These are phyloP conservation scores for Poecilia latipinna DNA, from an alignment of 2,113 vertebrate genomes.

Conservation along the genomic window DNA sequence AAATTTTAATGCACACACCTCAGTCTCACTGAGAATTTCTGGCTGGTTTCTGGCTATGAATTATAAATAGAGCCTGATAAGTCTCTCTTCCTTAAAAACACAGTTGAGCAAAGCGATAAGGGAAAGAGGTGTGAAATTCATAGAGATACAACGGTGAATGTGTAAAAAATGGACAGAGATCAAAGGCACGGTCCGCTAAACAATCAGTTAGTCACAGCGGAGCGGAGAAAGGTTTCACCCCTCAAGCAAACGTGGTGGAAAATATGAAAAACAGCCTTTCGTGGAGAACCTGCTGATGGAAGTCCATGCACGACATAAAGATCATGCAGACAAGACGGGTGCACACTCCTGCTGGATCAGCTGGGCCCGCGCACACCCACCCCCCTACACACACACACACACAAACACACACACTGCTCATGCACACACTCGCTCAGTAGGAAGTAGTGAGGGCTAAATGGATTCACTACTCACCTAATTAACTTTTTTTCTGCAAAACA, in stretches of 20 bases:
- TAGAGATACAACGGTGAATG: slow-evolving; percentile 15
- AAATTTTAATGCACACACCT: slow-evolving; percentile 54
- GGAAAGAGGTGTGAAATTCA: slow-evolving; percentile 23
- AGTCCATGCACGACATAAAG: slow-evolving; percentile 62
- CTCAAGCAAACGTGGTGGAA: slow-evolving; percentile 38
- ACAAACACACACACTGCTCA: slow-evolving; percentile 32
- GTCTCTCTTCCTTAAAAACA: slow-evolving; percentile 8
- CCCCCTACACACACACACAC: slow-evolving; percentile 29
- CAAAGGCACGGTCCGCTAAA: slow-evolving; percentile 52
- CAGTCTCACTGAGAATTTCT: slow-evolving; percentile 6
- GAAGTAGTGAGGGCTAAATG: slow-evolving; percentile 58
- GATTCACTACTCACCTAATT: slow-evolving; percentile 81
- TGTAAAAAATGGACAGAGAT: slow-evolving; percentile 37
- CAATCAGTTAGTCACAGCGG: slow-evolving; percentile 64
- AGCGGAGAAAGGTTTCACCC: slow-evolving; percentile 38
- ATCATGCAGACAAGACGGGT: slow-evolving; percentile 28
- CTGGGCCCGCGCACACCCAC: slow-evolving; percentile 23
- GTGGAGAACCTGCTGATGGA: slow-evolving; percentile 39
- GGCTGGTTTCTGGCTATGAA: slow-evolving; percentile 9
- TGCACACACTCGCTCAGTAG: slow-evolving; percentile 60
- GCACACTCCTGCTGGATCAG: slow-evolving; percentile 22
- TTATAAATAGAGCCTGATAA: slow-evolving; percentile 10
- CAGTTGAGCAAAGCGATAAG: neutral
- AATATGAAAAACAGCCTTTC: slow-evolving; percentile 28
- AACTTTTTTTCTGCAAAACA: slow-evolving; percentile 80